These are phyloP conservation scores for Parochlus steinenii DNA, from an alignment of 2,888 invertebrate species.

Conservation along the genomic window DNA sequence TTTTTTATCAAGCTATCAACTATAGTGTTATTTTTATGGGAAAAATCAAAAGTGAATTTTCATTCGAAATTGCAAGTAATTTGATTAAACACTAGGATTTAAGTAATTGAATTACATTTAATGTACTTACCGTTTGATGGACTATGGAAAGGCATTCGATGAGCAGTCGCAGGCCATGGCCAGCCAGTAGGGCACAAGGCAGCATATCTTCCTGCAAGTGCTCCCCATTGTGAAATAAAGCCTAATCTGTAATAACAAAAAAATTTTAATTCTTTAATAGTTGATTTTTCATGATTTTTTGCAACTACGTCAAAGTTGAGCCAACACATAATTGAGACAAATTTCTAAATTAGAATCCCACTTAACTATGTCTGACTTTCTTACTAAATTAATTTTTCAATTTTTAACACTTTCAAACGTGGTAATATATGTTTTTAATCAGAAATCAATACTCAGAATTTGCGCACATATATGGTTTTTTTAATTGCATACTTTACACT, in stretches of 20 bases:
- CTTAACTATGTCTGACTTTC: slow-evolving; percentile 7
- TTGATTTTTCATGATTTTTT: slow-evolving; percentile 5
- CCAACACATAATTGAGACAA: neutral
- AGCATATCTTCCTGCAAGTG: slow-evolving; percentile 55
- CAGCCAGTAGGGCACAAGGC: slow-evolving; percentile 49
- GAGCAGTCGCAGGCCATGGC: slow-evolving; percentile 25
- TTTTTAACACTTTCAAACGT: no score
- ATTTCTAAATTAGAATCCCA: slow-evolving; percentile 4
- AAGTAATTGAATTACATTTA: neutral
- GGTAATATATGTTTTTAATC: no score
- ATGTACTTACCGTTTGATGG: slow-evolving; percentile 47
- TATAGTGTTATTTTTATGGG: no score
- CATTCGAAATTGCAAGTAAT: neutral
- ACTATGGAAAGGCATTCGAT: slow-evolving; percentile 34
- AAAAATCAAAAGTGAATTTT: no score
- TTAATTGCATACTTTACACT: no score
- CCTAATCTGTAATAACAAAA: slow-evolving; percentile 47
- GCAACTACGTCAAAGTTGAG: no score
- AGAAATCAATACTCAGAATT: no score
- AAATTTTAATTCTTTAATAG: slow-evolving; percentile 10
- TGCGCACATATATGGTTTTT: no score
- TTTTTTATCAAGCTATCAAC: no score
- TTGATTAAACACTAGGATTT: slow-evolving; percentile 2
- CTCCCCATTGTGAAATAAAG: slow-evolving; percentile 67
- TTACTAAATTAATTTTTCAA: no score